These are phyloP conservation scores for Alcis repandata DNA, from an alignment of 2,888 invertebrate species.

Conservation along the genomic window DNA sequence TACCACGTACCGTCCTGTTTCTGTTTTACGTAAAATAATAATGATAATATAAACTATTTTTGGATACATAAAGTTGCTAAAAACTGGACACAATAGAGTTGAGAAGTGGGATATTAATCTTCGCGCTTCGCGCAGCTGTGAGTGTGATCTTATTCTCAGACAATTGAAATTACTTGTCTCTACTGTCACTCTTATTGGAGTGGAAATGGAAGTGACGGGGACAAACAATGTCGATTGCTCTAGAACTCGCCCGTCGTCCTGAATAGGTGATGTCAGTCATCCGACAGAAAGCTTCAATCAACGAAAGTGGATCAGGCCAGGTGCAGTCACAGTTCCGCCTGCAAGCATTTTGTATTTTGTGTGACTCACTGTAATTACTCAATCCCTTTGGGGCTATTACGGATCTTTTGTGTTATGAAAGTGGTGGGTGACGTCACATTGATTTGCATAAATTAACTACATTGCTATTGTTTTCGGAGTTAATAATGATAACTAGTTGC, in stretches of 20 bases:
- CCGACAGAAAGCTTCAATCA: constrained; percentile 25
- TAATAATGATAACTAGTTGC: no score
- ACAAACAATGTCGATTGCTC: not conserved
- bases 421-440: not conserved
- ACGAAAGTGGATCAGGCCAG: constrained; percentile 21
- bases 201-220: not conserved
- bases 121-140: not conserved
- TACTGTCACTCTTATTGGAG: not conserved
- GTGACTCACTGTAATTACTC: constrained; percentile 13
- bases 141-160: not conserved
- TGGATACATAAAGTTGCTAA: not conserved
- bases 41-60: not conserved
- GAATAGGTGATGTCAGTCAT: not conserved
- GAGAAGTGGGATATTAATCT: not conserved
- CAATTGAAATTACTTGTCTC: not conserved
- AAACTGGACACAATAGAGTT: not conserved
- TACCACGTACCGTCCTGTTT: not conserved
- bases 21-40: not conserved
- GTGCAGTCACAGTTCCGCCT: constrained; percentile 9
- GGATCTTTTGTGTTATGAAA: constrained; percentile 15
- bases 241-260: not conserved
- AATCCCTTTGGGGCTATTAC: not conserved
- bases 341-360: not conserved
- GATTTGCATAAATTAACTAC: not conserved
- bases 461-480: no score